phyloP scores from a whole-genome alignment of 2,888 invertebrate genomes.

The Hetaerina titia region DNA sequence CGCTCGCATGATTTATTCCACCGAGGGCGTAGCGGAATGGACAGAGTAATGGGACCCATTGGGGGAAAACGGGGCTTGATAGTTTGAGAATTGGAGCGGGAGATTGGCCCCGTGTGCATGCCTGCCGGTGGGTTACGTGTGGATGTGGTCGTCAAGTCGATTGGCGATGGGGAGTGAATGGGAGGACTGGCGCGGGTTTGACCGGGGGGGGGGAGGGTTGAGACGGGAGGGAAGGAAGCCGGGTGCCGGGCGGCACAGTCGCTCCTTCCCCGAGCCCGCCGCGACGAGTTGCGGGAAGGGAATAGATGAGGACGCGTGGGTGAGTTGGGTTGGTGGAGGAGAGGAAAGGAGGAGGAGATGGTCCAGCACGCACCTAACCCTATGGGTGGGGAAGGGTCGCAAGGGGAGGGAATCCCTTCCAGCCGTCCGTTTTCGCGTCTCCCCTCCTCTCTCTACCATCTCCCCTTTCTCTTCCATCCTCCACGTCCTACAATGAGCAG shows the following conservation, averaged over 20 bases:
- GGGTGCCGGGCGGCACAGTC: no score
- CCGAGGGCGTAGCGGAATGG: constrained; percentile 51
- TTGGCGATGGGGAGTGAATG: not conserved
- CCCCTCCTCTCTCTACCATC: not conserved
- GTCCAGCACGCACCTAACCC: constrained; percentile 9
- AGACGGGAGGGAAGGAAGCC: not conserved
- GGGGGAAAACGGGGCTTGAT: not conserved
- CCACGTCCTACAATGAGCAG: not conserved
- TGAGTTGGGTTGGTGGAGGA: not conserved
- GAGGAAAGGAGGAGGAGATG: not conserved
- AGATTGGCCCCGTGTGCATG: not conserved
- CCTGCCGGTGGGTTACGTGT: not conserved
- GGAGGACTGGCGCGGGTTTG: not conserved
- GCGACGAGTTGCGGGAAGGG: not conserved
- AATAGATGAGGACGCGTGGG: not conserved
- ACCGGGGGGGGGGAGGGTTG: not conserved
- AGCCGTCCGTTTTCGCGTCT: not conserved
- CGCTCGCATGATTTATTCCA: constrained; percentile 60
- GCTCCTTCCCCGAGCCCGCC: no score
- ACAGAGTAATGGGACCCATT: constrained; percentile 42
- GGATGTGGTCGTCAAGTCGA: not conserved
- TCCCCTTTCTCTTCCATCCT: not conserved
- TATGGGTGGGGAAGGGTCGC: not conserved
- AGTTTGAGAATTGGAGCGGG: constrained; percentile 33
- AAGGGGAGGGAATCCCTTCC: not conserved